phyloP scores from a whole-genome alignment of 2,113 vertebrate genomes.

The Empidonax traillii region DNA sequence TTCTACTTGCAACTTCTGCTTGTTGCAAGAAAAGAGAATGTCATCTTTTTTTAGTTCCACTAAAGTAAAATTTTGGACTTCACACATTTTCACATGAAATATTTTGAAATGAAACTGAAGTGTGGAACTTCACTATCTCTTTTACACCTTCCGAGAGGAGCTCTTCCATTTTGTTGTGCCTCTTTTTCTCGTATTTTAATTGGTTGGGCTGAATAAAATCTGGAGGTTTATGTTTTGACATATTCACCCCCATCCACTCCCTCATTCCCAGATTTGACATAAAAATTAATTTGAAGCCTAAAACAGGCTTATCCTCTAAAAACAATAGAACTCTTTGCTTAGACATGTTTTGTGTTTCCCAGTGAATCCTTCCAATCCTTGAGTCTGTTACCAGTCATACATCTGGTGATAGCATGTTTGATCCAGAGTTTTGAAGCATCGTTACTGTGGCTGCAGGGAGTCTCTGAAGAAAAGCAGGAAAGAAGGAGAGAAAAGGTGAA shows the following conservation, averaged over 20 bases:
- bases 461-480: neutral
- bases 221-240: neutral
- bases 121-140: neutral
- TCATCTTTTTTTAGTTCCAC: neutral
- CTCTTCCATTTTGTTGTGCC: neutral
- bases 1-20: neutral
- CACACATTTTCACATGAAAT: neutral
- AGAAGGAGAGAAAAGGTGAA: neutral
- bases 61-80: neutral
- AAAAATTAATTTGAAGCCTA: neutral
- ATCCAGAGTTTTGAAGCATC: neutral
- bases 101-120: neutral
- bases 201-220: neutral
- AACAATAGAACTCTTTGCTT: neutral
- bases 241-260: neutral
- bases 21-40: neutral
- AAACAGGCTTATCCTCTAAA: neutral
- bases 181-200: neutral
- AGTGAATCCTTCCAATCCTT: neutral
- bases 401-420: neutral
- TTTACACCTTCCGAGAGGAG: neutral
- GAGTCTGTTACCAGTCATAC: neutral
- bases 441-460: neutral
- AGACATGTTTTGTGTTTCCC: neutral
- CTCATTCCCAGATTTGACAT: neutral